Evolutionary conservation across 2,888 invertebrate genomes (phyloP), one percentile per base, ranked within the genome.

Genomic region (Masnerella sp.): DNA sequence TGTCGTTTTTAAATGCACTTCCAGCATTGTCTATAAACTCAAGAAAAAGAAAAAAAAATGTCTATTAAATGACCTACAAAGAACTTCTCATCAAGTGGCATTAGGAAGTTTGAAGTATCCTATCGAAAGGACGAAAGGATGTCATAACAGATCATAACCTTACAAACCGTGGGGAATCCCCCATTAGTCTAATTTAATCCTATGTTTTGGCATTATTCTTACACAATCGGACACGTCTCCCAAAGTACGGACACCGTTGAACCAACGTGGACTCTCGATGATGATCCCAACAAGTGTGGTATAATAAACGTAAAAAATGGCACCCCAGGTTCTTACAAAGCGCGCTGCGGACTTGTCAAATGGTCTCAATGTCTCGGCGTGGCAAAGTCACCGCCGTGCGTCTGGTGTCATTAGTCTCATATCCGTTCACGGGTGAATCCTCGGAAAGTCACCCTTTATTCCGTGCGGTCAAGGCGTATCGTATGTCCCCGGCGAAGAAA

Each of bases 401-500:
- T 74, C 76, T 58, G 52, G 65, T 76, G 67, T 74, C 76, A 74
- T 76, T 76, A 76, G 74, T 72, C 71, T 76, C 72, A 73, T 70
- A 67, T 76, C 74, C 76, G 74, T 74, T 72, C 62, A 76, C 69
- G 71, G 71, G 43, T 64, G 76, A 74, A 51, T 75, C 75, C 70
- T 70, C 70, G 64, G 67, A 70, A 75, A 75, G 74, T 77, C 74
- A 74, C 74, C 72, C 74, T 77, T 77, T 77, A 74, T 77, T 56
- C 72, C 34, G 38, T 77, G 74, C 70, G 76, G 76, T 77, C 74
- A 77, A 77, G 72, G 72, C 69, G 72, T 73, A 77, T 77, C 74
- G 74, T 54, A 77, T 75, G 67, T 74, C 73, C 59, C 69, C 65
- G 42, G 8, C 22, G 45, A 75, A 74, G 75, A 75, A 77, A 77